Conservation (phyloP, 2,888 invertebrate species). For the Eudemis profundana region DNA sequence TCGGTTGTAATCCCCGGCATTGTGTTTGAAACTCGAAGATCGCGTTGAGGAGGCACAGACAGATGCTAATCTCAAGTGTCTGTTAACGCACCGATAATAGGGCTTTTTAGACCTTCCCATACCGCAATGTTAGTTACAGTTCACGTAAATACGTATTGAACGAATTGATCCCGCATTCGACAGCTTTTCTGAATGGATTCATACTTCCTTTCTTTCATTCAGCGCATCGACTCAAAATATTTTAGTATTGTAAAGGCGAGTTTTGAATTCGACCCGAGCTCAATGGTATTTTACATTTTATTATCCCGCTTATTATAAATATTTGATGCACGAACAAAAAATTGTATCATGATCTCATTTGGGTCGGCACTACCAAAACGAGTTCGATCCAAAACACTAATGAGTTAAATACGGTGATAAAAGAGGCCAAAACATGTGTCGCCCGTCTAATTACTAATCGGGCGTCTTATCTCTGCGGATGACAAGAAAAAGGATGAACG, state of each 20-base stretch:
- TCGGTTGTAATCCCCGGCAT: conserved; percentile 77
- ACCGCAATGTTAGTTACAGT: conserved; percentile 70
- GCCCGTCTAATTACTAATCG: conserved; percentile 83
- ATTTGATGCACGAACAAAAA: conserved; percentile 21
- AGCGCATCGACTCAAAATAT: conserved; percentile 46
- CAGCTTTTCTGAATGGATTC: conserved; percentile 64
- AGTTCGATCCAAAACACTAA: conserved; percentile 60
- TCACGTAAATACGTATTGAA: conserved; percentile 60
- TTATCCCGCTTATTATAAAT: not conserved
- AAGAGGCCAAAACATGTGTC: conserved; percentile 79
- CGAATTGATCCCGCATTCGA: conserved; percentile 67
- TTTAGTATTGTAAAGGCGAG: conserved; percentile 43
- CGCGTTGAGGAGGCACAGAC: conserved; percentile 77
- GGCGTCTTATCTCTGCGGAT: conserved; percentile 69
- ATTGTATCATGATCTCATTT: conserved; percentile 49
- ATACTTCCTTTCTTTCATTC: conserved; percentile 69
- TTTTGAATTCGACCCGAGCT: conserved; percentile 24
- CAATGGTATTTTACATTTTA: conserved; percentile 5
- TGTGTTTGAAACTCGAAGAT: conserved; percentile 79
- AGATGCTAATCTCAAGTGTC: conserved; percentile 86
- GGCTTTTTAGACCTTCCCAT: conserved; percentile 72
- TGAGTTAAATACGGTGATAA: conserved; percentile 74
- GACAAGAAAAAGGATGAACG: conserved; percentile 73
- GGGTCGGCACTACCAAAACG: conserved; percentile 61
- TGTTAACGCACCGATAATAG: conserved; percentile 82